Evolutionary conservation across 2,797 vertebrate species (phyloP).

Genomic region (Myioborus miniatus): DNA sequence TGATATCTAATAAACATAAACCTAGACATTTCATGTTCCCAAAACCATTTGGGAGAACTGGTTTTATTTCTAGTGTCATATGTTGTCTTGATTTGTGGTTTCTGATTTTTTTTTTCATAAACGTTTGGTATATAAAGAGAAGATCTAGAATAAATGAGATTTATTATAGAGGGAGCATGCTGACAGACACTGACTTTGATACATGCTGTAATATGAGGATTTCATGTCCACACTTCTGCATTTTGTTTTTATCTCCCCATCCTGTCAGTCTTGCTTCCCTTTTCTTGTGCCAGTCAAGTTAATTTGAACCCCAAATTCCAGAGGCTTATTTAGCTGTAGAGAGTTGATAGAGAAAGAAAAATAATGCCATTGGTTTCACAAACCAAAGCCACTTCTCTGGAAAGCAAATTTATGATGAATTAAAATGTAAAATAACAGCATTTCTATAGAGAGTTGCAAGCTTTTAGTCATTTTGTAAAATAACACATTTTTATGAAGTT

Average conservation of each 20-base stretch:
- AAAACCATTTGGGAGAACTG: background rate
- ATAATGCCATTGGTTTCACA: background rate
- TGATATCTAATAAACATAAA: background rate
- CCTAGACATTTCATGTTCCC: background rate
- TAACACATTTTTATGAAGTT: slow-evolving; percentile 51
- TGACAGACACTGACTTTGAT: background rate
- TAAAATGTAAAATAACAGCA: slow-evolving; percentile 1
- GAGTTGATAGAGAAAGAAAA: background rate
- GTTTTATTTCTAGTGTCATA: background rate
- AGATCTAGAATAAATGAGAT: background rate
- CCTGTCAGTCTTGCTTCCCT: background rate
- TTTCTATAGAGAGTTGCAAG: slow-evolving; percentile 5
- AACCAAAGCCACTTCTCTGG: background rate
- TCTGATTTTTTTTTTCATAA: background rate
- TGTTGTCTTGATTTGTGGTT: background rate
- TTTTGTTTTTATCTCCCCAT: background rate
- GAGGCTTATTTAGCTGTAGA: background rate
- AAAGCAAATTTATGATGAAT: background rate
- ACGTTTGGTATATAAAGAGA: background rate
- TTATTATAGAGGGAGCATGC: background rate
- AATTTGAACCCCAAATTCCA: background rate
- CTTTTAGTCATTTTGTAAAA: slow-evolving; percentile 56
- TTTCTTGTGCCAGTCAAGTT: background rate
- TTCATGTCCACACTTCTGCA: background rate
- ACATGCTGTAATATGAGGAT: background rate